Evolutionary conservation across 2,113 vertebrate species (phyloP).

Genomic region (Pyxicephalus adspersus): DNA sequence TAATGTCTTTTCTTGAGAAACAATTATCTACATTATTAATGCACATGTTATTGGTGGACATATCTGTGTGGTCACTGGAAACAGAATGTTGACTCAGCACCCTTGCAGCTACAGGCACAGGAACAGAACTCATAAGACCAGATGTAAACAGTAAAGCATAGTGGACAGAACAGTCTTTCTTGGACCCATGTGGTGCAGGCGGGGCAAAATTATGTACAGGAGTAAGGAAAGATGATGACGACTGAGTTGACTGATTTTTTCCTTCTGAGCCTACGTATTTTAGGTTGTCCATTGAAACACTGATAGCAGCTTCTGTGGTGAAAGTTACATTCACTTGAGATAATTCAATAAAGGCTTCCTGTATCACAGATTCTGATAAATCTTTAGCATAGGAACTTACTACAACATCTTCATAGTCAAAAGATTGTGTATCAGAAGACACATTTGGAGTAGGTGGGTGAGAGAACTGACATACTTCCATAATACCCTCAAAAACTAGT

Average conservation of each 20-base stretch:
- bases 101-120: slow-evolving; percentile 88
- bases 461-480: slow-evolving; percentile 98
- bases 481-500: slow-evolving; percentile 95
- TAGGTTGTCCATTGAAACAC: slow-evolving; percentile 87
- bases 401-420: slow-evolving; percentile 83
- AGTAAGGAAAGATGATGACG: slow-evolving; percentile 71
- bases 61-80: slow-evolving; percentile 64
- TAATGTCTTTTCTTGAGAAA: slow-evolving; percentile 60
- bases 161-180: slow-evolving; percentile 82
- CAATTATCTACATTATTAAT: slow-evolving; percentile 59
- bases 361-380: slow-evolving; percentile 94
- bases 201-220: slow-evolving; percentile 61
- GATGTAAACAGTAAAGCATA: slow-evolving; percentile 91
- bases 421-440: slow-evolving; percentile 70
- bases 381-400: slow-evolving; percentile 92
- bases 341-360: slow-evolving; percentile 96
- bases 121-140: slow-evolving; percentile 89
- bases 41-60: slow-evolving; percentile 49
- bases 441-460: slow-evolving; percentile 83
- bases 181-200: slow-evolving; percentile 64
- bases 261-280: slow-evolving; percentile 82
- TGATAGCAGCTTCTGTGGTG: slow-evolving; percentile 90
- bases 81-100: slow-evolving; percentile 76
- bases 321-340: slow-evolving; percentile 91
- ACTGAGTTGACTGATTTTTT: slow-evolving; percentile 68